Conservation (phyloP, 2,888 invertebrate genomes). For the Hofmannophila pseudospretella region DNA sequence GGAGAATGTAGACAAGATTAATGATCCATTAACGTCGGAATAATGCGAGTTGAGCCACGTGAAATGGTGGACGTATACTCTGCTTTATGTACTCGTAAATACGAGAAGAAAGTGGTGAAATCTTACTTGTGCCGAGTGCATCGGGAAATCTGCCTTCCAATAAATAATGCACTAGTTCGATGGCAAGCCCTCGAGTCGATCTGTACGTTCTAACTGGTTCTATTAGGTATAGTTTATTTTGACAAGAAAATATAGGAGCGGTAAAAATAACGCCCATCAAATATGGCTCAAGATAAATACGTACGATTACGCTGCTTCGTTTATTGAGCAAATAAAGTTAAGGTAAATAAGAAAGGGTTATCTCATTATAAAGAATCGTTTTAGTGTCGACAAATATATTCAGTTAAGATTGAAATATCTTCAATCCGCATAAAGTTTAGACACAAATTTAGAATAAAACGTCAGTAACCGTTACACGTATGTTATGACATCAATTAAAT, state of each 20-base stretch:
- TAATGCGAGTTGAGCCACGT: background rate
- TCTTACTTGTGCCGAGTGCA: slow-evolving; percentile 56
- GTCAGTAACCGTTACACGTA: too few species aligned
- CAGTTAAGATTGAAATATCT: too few species aligned
- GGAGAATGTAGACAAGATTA: too few species aligned
- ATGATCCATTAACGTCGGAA: background rate
- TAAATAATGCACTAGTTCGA: slow-evolving; percentile 73
- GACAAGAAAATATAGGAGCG: slow-evolving; percentile 34
- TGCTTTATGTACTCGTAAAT: slow-evolving; percentile 1
- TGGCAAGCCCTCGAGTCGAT: slow-evolving; percentile 55
- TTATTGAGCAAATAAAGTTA: slow-evolving; percentile 6
- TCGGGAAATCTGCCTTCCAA: slow-evolving; percentile 68
- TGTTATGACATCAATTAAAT: too few species aligned
- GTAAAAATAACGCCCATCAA: too few species aligned
- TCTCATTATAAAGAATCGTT: too few species aligned
- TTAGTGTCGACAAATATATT: too few species aligned
- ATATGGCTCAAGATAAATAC: slow-evolving; percentile 5
- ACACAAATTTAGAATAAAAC: too few species aligned
- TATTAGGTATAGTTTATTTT: slow-evolving; percentile 35
- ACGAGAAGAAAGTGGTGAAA: slow-evolving; percentile 73
- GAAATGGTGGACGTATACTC: background rate
- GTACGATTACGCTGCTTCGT: slow-evolving; percentile 9
- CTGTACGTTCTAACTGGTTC: slow-evolving; percentile 57
- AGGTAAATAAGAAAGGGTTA: too few species aligned
- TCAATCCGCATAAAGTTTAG: too few species aligned